Base-by-base conservation (phyloP, 2,888 invertebrate species). In the Andricus curvator region DNA sequence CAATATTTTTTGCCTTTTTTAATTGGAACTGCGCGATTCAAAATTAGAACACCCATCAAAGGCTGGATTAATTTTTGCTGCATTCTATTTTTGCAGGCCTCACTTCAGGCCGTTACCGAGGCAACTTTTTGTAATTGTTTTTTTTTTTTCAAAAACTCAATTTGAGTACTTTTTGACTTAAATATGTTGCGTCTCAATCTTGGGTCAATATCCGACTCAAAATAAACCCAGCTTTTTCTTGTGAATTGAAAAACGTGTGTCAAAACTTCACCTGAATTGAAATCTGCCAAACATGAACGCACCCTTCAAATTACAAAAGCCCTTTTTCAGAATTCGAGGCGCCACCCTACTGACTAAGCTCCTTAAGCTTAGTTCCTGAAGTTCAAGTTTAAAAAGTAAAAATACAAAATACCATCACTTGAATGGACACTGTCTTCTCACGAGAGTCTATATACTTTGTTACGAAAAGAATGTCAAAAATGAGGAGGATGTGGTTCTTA, bases 401-500 rank as follows among this genome's bases (percentile, higher is more conserved):
- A 64, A 64, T 64, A 64, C 25, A 29, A 64, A 64, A 29, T 64
- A 64, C 64, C 29, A 25, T 64, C 64, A 25, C 29, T 17, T 64
- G 64, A 25, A 64, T 64, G 64, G 64, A 60, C 76, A 79, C 65
- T 83, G 83, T 65, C 33, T 48, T 17, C 17, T 48, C 48, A 17
- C 6, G 33, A 17, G 33, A 67, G 37, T 22, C 37, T 22, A 20
- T 65, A 66, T 15, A 17, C 41, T 66, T 51, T 65, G 17, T 44
- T 11, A 33, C 56, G 62, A 66, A 78, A 68, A 79, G 37, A 68
- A 56, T 79, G 41, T 20, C 20, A 22, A 48, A 79, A 70, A 62
- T 29, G 37, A 17, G 70, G 48, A 68, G 70, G 70, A 48, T 68
- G 68, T 68, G 48, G 5, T 51, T 70, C 17, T 70, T 70, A 70